Conservation (phyloP, 64 coral and sea anemone species). For the Porites lutea region DNA sequence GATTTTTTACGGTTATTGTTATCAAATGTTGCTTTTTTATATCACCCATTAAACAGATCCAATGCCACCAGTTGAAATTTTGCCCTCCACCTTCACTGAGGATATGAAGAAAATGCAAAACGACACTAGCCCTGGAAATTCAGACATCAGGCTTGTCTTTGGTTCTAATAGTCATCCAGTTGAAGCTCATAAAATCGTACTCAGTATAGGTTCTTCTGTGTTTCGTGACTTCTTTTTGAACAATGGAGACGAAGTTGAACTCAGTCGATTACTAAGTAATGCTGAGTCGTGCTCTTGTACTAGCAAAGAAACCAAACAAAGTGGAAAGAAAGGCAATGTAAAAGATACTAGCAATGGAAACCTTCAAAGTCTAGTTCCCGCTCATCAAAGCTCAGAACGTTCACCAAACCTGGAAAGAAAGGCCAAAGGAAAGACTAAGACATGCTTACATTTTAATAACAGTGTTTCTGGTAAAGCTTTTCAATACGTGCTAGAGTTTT, state of each 20-base stretch:
- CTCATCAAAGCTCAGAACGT: background rate
- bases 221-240: conserved; percentile 43
- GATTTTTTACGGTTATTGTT: too few species aligned
- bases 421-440: background rate
- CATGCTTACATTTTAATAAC: conserved; percentile 37
- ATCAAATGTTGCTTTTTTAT: background rate
- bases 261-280: conserved; percentile 20
- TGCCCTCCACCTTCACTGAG: conserved; percentile 30
- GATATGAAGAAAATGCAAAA: conserved; percentile 59
- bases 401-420: conserved; percentile 39
- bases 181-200: conserved; percentile 52
- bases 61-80: conserved; percentile 28
- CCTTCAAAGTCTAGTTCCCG: background rate
- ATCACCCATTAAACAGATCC: background rate
- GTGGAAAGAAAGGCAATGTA: background rate
- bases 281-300: conserved; percentile 15
- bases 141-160: conserved; percentile 47
- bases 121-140: background rate
- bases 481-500: conserved; percentile 42
- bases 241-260: conserved; percentile 8
- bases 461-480: conserved; percentile 35
- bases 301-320: background rate
- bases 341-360: background rate
- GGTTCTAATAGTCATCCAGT: background rate
- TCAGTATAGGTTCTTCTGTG: conserved; percentile 39